A percentile compares a stretch with the other conserved stretches of the same genome.
Evolutionary conservation across 2,113 vertebrate genomes (phyloP).

Genomic region (Phalacrocorax brasilianus): DNA sequence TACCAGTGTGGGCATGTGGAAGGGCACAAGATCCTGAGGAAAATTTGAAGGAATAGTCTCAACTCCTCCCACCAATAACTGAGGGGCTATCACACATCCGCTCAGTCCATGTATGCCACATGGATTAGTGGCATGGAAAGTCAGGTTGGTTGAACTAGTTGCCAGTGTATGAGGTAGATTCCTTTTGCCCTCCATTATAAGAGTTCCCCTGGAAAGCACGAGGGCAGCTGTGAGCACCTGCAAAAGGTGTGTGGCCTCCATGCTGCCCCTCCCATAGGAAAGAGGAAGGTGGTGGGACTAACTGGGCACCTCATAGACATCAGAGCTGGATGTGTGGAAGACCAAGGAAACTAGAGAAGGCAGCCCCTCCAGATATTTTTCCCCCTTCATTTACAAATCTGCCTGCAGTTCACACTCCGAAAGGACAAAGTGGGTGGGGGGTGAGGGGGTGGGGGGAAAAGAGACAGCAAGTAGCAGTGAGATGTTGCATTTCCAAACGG

Average conservation of each 20-base stretch:
- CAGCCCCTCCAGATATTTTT: neutral
- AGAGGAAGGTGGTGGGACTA: neutral
- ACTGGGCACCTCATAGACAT: neutral
- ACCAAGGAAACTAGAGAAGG: neutral
- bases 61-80: neutral
- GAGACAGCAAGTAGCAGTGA: neutral
- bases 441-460: too few relatives aligned
- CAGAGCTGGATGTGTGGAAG: neutral
- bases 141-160: neutral
- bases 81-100: neutral
- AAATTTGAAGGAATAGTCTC: neutral
- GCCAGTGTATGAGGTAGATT: neutral
- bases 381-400: neutral
- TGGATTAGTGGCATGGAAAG: neutral
- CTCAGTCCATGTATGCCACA: neutral
- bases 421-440: neutral
- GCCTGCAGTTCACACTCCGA: neutral
- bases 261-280: neutral
- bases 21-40: neutral
- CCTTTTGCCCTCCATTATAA: neutral
- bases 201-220: fast-evolving
- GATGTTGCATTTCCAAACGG: neutral
- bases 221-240: neutral
- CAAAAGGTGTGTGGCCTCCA: neutral
- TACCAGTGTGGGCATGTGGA: neutral